phyloP scores from a whole-genome alignment of 1,140 invertebrate genomes.

The Carposina sasakii region DNA sequence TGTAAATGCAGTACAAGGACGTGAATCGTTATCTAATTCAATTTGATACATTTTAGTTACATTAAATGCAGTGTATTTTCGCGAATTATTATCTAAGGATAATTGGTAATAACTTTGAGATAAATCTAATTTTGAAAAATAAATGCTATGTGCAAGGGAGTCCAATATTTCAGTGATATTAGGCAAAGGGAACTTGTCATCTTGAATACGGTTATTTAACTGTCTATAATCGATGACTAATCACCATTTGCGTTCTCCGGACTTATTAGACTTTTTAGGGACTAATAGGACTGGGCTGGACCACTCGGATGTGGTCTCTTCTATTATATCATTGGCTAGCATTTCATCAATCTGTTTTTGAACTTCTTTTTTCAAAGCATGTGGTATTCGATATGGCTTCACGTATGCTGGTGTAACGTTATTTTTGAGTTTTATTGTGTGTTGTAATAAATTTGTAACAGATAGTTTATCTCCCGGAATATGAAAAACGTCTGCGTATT shows the following conservation, averaged over 20 bases:
- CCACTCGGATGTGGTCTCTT: conserved; percentile 18
- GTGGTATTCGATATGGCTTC: conserved; percentile 3
- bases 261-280: conserved; percentile 4
- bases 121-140: neutral
- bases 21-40: neutral
- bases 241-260: conserved; percentile 5
- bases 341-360: conserved; percentile 17
- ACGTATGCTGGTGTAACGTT: neutral
- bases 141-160: neutral
- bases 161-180: conserved; percentile 10
- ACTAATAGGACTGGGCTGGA: conserved; percentile 8
- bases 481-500: conserved; percentile 1
- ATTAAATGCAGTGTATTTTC: neutral
- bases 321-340: conserved; percentile 28
- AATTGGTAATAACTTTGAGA: neutral
- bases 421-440: neutral
- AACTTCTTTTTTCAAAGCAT: conserved; percentile 11
- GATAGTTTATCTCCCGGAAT: conserved; percentile 1
- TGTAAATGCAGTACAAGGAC: conserved; percentile 12
- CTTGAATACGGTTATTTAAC: conserved; percentile 1
- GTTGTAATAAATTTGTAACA: neutral
- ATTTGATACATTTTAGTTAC: too few relatives aligned
- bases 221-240: conserved; percentile 8
- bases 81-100: neutral
- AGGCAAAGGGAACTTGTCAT: conserved; percentile 10